Percentiles rank a stretch among this genome's conserved stretches.
Evolutionary conservation across 2,888 invertebrate species (phyloP).

Genomic region (Aelia acuminata): DNA sequence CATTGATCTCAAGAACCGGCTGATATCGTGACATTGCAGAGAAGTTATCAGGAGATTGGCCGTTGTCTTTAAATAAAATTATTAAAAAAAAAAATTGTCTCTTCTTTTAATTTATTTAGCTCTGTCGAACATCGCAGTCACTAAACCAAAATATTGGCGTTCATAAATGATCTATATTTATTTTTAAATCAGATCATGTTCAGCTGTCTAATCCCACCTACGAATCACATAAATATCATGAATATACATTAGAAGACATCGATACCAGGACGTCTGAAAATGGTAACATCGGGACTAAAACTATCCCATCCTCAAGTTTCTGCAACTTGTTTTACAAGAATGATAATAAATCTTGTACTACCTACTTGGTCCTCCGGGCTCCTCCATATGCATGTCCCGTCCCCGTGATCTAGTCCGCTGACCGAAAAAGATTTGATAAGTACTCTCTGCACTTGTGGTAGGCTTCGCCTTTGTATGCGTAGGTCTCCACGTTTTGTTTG

Average conservation of each 20-base stretch:
- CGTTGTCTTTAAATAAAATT: too few relatives aligned
- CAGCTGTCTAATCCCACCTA: background rate
- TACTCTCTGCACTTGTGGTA: background rate
- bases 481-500: background rate
- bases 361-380: background rate
- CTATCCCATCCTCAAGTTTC: background rate
- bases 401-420: background rate
- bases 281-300: background rate
- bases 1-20: too few relatives aligned
- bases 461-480: background rate
- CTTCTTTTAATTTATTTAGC: too few relatives aligned
- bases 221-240: background rate
- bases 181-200: background rate
- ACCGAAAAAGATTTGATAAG: background rate
- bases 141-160: too few relatives aligned
- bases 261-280: background rate
- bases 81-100: too few relatives aligned
- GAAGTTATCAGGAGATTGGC: too few relatives aligned
- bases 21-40: too few relatives aligned
- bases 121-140: too few relatives aligned
- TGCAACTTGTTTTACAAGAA: background rate
- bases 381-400: background rate
- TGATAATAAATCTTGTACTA: background rate
- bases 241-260: background rate
- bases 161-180: too few relatives aligned